Conservation (phyloP, 2,888 invertebrate species). For the Protophormia terraenovae region DNA sequence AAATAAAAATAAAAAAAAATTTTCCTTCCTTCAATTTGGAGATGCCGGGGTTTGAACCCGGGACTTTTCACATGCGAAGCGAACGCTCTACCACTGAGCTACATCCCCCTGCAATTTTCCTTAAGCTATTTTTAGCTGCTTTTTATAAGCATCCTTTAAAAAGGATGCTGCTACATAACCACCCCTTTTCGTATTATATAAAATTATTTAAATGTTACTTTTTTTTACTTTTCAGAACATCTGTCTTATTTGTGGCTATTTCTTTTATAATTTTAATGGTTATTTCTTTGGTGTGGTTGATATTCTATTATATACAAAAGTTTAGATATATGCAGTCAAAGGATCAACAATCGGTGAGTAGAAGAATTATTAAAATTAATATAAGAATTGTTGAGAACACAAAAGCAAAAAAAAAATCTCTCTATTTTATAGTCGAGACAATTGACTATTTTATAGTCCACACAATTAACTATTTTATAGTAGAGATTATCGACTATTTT, state of each 20-base stretch:
- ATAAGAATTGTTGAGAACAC: no score
- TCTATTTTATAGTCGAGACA: no score
- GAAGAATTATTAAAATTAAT: neutral
- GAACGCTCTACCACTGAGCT: constrained; percentile 76
- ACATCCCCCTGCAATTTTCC: constrained; percentile 70
- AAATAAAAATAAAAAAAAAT: constrained; percentile 1
- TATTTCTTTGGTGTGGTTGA: constrained; percentile 96
- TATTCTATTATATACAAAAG: constrained; percentile 97
- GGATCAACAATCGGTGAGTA: constrained; percentile 92
- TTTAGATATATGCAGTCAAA: constrained; percentile 97
- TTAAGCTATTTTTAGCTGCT: neutral
- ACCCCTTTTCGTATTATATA: neutral
- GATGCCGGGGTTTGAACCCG: constrained; percentile 76
- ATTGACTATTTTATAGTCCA: no score
- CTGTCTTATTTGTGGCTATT: constrained; percentile 96
- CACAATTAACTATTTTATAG: no score
- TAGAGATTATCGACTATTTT: no score
- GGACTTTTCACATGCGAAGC: constrained; percentile 77
- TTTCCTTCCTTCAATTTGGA: constrained; percentile 59
- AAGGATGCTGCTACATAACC: neutral
- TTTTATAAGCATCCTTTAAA: neutral
- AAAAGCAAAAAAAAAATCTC: no score
- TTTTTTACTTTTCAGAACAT: constrained; percentile 86
- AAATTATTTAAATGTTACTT: neutral
- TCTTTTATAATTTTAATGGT: constrained; percentile 98